Base-by-base conservation (phyloP, 2,113 vertebrate species). In the Alethe diademata region DNA sequence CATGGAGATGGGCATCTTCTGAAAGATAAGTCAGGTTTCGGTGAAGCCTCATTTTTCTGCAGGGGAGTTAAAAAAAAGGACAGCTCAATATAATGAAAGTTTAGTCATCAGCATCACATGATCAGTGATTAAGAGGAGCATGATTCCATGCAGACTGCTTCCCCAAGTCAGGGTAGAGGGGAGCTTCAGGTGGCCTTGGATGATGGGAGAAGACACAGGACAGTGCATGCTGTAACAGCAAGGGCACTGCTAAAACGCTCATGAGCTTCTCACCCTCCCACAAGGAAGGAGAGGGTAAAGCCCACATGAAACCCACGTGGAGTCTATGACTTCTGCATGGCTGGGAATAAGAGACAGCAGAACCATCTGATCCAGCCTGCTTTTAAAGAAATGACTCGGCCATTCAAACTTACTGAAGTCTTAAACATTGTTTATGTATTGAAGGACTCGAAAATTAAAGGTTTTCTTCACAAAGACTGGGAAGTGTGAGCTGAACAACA, bases 281-380 rank as follows among this genome's bases (percentile, higher is more conserved):
- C 3, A 1, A 19, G 53, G 69, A 40, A 64, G 43, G 50, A 47
- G 47, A 88, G 20, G 11, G 38, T 19, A 65, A 6, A 90, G 19
- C 23, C 19, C 62, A n/a, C 1, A 1, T 8, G 24, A 10, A 70
- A 36, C 42, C 38, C 60, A 54, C 0, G 1, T 3, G n/a, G 20
- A 48, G 33, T 24, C 26, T 20, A 2, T 43, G 40, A 9, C 47
- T 29, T 69, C 11, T 53, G 50, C 9, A 17, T 5, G 25, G 26
- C 6, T 58, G 23, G 45, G n/a, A 88, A 69, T 23, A 14, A 65
- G 16, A 72, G 45, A 58, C 5, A 61, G 67, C 62, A 72, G 65
- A 84, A 47, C 38, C 38, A 64, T 19, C n/a, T 2, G 6, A 18
- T 36, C 58, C 48, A 85, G 42, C 14, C 54, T 78, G 26, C 48